phyloP scores from a whole-genome alignment of 2,888 invertebrate species.

The Agrypnus murinus region DNA sequence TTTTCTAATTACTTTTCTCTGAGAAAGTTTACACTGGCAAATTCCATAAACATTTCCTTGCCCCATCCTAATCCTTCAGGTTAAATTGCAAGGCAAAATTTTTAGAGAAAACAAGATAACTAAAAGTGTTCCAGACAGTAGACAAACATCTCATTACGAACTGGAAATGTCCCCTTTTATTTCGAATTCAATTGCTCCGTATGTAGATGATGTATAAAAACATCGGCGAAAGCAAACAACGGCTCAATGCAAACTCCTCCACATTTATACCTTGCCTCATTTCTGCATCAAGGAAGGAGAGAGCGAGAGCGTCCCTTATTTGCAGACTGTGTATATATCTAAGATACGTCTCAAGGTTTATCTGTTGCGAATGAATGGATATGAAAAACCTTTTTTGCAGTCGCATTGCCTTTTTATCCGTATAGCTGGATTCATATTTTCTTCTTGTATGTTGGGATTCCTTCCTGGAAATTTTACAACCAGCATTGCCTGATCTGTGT shows the following conservation, averaged over 20 bases:
- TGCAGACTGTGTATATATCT: conserved; percentile 40
- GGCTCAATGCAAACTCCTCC: conserved; percentile 39
- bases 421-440: conserved; percentile 33
- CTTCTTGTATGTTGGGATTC: conserved; percentile 31
- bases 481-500: conserved; percentile 23
- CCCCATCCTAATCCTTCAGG: no score
- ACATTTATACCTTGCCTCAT: conserved; percentile 45
- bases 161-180: conserved; percentile 44
- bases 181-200: conserved; percentile 41
- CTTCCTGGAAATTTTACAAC: conserved; percentile 40
- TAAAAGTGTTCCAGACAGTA: conserved; percentile 44
- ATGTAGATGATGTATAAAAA: conserved; percentile 46
- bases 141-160: conserved; percentile 50
- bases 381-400: conserved; percentile 51
- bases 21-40: background rate
- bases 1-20: background rate
- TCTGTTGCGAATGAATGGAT: conserved; percentile 54
- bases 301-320: conserved; percentile 42
- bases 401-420: conserved; percentile 38
- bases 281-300: no score
- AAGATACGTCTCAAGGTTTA: conserved; percentile 53
- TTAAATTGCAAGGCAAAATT: no score
- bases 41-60: no score
- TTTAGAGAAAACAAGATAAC: background rate
- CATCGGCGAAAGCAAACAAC: conserved; percentile 45